Evolutionary conservation across 1,140 invertebrate species (phyloP).

Genomic region (Cotesia chilonis): DNA sequence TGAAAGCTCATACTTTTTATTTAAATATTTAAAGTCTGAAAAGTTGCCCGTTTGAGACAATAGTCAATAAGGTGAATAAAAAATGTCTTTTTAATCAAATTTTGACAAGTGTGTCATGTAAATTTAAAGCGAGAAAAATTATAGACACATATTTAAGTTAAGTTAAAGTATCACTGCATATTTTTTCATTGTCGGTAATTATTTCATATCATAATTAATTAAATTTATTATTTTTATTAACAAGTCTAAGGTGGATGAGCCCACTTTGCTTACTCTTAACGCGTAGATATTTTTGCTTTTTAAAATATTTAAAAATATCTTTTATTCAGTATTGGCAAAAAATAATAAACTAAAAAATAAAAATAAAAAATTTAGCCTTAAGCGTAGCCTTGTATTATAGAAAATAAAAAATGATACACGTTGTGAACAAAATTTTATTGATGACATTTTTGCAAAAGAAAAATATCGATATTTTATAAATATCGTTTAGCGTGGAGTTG

Average conservation of each 20-base stretch:
- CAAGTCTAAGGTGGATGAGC: constrained; percentile 44
- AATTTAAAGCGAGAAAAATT: no score
- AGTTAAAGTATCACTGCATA: no score
- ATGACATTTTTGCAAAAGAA: constrained; percentile 1
- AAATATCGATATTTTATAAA: constrained; percentile 30
- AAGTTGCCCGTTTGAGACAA: no score
- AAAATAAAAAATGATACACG: constrained; percentile 1
- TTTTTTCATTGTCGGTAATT: no score
- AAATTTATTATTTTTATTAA: background rate
- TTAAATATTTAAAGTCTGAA: no score
- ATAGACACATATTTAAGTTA: no score
- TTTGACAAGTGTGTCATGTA: no score
- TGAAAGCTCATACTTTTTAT: no score
- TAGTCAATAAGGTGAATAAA: no score
- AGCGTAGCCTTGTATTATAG: no score
- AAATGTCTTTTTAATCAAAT: no score
- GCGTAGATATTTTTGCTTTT: constrained; percentile 41
- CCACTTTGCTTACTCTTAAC: constrained; percentile 53
- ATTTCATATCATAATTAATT: no score
- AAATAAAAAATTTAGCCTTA: background rate
- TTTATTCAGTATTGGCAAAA: background rate
- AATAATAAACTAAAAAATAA: background rate
- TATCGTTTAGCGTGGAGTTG: constrained; percentile 29
- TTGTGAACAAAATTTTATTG: constrained; percentile 3
- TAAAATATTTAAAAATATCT: constrained; percentile 16